Percentiles rank a stretch among this genome's conserved stretches.
Evolutionary conservation across 2,888 invertebrate genomes (phyloP).

Genomic region (Odontothrips loti): DNA sequence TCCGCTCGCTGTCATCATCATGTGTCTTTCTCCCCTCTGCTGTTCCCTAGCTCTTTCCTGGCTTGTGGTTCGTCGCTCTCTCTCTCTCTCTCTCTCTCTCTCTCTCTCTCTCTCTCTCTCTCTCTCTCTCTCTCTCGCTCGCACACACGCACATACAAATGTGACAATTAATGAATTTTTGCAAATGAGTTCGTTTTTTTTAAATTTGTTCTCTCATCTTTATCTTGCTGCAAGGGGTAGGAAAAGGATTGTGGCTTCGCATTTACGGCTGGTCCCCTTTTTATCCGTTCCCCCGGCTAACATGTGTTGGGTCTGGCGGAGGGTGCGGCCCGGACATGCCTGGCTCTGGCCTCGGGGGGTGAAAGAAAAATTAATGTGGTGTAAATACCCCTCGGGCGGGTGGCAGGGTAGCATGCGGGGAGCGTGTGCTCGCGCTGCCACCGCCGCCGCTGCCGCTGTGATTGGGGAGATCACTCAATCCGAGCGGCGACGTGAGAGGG

Average conservation of each 20-base stretch:
- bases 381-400: slow-evolving; percentile 17
- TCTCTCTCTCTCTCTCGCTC: too few species aligned
- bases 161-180: too few species aligned
- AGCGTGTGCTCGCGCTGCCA: neutral
- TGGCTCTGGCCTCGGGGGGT: neutral
- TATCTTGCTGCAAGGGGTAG: too few species aligned
- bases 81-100: too few species aligned
- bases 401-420: neutral
- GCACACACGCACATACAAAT: too few species aligned
- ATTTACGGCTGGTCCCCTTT: neutral
- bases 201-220: too few species aligned
- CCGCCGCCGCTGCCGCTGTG: neutral
- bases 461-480: slow-evolving; percentile 22
- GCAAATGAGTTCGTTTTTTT: too few species aligned
- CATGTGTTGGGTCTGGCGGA: neutral
- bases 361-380: slow-evolving; percentile 27
- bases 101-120: too few species aligned
- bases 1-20: neutral
- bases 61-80: too few species aligned
- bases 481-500: neutral
- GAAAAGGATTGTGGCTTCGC: too few species aligned
- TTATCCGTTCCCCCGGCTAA: neutral
- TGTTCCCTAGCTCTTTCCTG: too few species aligned
- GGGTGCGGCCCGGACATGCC: neutral
- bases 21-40: neutral